These are phyloP conservation scores for Percina caprodes DNA, from an alignment of 2,113 vertebrate genomes.

Conservation along the genomic window DNA sequence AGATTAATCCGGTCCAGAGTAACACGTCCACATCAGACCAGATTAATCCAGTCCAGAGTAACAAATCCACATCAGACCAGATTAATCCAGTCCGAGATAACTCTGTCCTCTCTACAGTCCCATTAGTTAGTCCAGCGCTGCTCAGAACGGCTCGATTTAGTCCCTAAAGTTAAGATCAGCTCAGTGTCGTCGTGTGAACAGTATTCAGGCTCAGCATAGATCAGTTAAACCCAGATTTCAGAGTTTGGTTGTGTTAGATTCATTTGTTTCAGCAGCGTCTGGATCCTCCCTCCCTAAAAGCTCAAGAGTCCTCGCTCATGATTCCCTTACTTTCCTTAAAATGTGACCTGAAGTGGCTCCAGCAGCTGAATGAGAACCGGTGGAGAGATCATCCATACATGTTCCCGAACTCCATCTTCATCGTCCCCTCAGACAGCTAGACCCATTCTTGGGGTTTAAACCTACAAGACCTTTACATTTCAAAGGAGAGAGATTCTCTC, in stretches of 20 bases:
- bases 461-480: neutral
- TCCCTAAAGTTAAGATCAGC: constrained; percentile 5
- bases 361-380: neutral
- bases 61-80: neutral
- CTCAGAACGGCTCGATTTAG: neutral
- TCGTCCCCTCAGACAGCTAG: neutral
- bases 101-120: neutral
- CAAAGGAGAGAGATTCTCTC: neutral
- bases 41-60: constrained; percentile 15
- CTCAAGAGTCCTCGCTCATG: neutral
- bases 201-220: constrained; percentile 34
- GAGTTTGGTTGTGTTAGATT: neutral
- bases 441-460: neutral
- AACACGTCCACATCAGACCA: too few species aligned
- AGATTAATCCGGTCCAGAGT: too few species aligned
- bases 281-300: neutral
- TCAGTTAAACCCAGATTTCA: constrained; percentile 10
- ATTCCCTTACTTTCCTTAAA: neutral
- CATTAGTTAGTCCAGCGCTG: neutral
- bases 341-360: neutral
- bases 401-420: neutral
- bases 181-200: constrained; percentile 21
- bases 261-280: constrained; percentile 17
- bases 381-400: neutral
- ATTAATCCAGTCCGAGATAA: too few species aligned